phyloP scores from a whole-genome alignment of 23 tunicate species.

The Phallusia fumigata region DNA sequence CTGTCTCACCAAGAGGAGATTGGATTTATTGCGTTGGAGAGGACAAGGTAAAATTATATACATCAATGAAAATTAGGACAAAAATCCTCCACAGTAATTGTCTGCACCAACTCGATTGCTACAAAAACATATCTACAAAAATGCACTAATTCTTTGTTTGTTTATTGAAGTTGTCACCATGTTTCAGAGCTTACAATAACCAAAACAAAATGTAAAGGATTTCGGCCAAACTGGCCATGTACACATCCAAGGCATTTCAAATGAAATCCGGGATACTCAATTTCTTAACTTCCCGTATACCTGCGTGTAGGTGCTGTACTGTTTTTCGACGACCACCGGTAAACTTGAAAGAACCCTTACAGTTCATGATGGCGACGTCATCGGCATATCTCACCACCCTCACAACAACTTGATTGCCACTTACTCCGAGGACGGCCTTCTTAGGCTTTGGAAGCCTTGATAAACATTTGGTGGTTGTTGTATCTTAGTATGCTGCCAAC shows the following conservation, averaged over 20 bases:
- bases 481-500: background rate
- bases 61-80: too few relatives aligned
- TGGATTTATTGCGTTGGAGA: slow-evolving; percentile 99
- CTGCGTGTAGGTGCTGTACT: slow-evolving; percentile 85
- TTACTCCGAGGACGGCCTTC: slow-evolving; percentile 91
- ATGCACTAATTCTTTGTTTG: too few relatives aligned
- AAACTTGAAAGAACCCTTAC: slow-evolving; percentile 92
- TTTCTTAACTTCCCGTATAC: too few relatives aligned
- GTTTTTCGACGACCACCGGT: slow-evolving; percentile 84
- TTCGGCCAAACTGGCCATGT: too few relatives aligned
- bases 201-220: too few relatives aligned
- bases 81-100: too few relatives aligned
- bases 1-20: slow-evolving; percentile 94
- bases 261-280: too few relatives aligned
- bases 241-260: too few relatives aligned
- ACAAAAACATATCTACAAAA: too few relatives aligned
- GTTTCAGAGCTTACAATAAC: background rate
- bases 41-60: slow-evolving; percentile 56
- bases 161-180: too few relatives aligned
- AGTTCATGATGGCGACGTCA: slow-evolving; percentile 89
- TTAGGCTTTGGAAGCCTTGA: slow-evolving; percentile 92
- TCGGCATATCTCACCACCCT: slow-evolving; percentile 91
- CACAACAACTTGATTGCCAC: slow-evolving; percentile 92
- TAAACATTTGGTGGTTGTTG: background rate
- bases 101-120: too few relatives aligned